A percentile compares a stretch with the other conserved stretches of the same genome.
Evolutionary conservation across 2,888 invertebrate species (phyloP).

Genomic region (Mimachlamys varia): DNA sequence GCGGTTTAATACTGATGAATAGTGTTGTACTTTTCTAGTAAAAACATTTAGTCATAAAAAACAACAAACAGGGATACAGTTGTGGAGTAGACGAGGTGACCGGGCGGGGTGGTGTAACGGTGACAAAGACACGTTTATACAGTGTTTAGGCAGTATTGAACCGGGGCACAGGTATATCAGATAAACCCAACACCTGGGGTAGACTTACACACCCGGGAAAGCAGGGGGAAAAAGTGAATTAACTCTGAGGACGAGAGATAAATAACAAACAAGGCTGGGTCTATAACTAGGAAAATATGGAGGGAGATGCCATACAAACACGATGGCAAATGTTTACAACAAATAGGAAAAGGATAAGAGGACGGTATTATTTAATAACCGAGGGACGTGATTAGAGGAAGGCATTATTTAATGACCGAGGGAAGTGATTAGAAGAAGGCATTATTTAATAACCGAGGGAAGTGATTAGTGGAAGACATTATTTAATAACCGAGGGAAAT

Average conservation of each 20-base stretch:
- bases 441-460: too few relatives aligned
- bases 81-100: background rate
- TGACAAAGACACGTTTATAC: background rate
- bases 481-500: too few relatives aligned
- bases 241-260: background rate
- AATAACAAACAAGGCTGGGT: background rate
- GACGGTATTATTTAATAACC: too few relatives aligned
- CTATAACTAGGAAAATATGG: too few relatives aligned
- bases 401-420: too few relatives aligned
- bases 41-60: background rate
- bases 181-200: background rate
- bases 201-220: background rate
- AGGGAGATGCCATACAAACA: too few relatives aligned
- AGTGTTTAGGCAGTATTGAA: background rate
- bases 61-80: background rate
- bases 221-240: background rate
- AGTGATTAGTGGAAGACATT: too few relatives aligned
- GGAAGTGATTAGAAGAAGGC: too few relatives aligned
- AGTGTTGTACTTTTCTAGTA: background rate
- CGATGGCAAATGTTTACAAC: too few relatives aligned
- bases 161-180: background rate
- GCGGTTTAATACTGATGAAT: background rate
- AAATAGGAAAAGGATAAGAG: too few relatives aligned
- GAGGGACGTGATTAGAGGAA: too few relatives aligned
- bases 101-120: background rate